Evolutionary conservation across 2,797 vertebrate species (phyloP).

Genomic region (Sebastes kiyomatsui): DNA sequence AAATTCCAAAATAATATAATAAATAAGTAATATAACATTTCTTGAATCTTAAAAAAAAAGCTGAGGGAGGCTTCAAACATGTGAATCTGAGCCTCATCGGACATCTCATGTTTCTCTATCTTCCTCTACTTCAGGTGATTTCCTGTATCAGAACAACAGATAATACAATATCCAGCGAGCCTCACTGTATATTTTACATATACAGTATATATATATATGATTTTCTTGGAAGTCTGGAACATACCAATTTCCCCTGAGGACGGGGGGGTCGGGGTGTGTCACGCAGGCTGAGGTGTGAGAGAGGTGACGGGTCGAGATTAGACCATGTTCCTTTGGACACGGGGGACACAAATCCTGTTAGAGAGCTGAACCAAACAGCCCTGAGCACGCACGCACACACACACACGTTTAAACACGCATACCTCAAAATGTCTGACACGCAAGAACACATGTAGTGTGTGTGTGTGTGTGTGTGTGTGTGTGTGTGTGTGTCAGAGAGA

Average conservation of each 20-base stretch:
- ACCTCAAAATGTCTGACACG: not conserved
- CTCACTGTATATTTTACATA: not conserved
- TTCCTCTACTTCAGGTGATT: not conserved
- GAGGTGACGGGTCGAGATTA: slow-evolving; percentile 68
- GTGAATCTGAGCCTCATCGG: not conserved
- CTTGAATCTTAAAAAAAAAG: not conserved
- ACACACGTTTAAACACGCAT: not conserved
- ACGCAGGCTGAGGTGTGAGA: slow-evolving; percentile 9
- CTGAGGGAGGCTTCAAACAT: not conserved
- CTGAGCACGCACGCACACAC: not conserved
- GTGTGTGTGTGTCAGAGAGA: too few relatives aligned
- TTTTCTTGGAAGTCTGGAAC: not conserved
- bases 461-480: not conserved
- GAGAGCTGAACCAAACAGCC: slow-evolving; percentile 72
- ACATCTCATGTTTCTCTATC: not conserved
- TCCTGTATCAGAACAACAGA: not conserved
- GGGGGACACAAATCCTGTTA: slow-evolving; percentile 74
- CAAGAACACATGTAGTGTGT: not conserved
- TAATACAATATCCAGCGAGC: not conserved
- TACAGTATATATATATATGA: not conserved
- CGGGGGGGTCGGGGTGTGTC: not conserved
- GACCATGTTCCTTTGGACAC: slow-evolving; percentile 70
- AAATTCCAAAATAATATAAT: not conserved
- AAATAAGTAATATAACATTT: not conserved
- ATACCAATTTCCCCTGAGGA: not conserved